Conservation (phyloP, 2,113 vertebrate genomes). For the Serilophus lunatus region DNA sequence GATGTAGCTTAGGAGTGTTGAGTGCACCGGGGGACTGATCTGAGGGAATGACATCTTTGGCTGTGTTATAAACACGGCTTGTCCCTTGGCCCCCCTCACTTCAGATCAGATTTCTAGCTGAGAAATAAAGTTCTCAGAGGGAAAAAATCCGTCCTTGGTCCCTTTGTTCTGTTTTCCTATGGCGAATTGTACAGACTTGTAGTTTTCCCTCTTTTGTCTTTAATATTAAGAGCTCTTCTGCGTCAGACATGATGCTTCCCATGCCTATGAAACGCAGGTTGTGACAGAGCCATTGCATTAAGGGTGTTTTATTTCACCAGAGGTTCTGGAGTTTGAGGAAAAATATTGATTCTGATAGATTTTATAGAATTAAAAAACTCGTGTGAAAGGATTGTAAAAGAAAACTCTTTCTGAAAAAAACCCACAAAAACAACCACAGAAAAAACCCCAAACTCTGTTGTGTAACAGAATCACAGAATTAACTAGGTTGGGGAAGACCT, state of each 20-base stretch:
- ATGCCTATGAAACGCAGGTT: not conserved
- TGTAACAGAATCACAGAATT: too few relatives aligned
- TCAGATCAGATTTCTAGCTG: conserved; percentile 8
- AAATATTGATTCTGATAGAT: not conserved
- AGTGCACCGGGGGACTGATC: not conserved
- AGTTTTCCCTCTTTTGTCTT: not conserved
- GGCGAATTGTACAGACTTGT: not conserved
- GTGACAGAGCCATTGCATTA: not conserved
- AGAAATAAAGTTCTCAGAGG: not conserved
- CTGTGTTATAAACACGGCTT: not conserved
- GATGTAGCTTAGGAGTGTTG: conserved; percentile 1
- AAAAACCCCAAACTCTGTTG: too few relatives aligned
- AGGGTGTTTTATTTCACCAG: not conserved
- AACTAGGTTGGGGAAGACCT: too few relatives aligned
- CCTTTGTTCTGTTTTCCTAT: not conserved
- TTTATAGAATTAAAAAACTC: not conserved
- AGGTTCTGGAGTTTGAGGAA: not conserved
- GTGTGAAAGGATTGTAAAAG: not conserved
- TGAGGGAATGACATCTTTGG: not conserved
- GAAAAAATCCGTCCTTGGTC: not conserved
- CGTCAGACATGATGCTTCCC: not conserved
- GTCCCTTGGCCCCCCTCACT: not conserved
- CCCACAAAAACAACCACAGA: too few relatives aligned
- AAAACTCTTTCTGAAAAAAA: not conserved
- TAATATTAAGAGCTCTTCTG: not conserved